Percentiles rank a stretch among this genome's conserved stretches.
Evolutionary conservation across 2,888 invertebrate species (phyloP).

Genomic region (Idaea aversata): DNA sequence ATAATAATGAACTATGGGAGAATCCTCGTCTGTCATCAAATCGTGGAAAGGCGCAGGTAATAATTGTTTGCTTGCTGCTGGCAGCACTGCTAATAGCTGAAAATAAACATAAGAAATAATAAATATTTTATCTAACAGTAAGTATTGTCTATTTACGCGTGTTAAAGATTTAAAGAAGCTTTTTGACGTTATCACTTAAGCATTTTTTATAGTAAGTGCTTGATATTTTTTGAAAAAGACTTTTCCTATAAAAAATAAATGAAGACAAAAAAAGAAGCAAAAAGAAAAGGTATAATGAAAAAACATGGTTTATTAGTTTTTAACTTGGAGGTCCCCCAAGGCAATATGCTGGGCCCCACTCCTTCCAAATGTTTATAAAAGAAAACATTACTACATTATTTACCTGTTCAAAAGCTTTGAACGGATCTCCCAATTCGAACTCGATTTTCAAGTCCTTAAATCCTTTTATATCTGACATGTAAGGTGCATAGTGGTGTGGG

Average conservation of each 20-base stretch:
- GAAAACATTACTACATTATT: not conserved
- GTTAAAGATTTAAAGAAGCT: not conserved
- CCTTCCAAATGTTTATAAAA: not conserved
- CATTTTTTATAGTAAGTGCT: too few relatives aligned
- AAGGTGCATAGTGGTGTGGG: conserved; percentile 98
- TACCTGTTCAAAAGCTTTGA: conserved; percentile 94
- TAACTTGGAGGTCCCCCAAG: not conserved
- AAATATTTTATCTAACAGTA: not conserved
- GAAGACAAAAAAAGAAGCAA: not conserved
- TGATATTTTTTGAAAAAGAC: not conserved
- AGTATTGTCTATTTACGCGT: not conserved
- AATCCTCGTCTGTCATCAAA: conserved; percentile 88
- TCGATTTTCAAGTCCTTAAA: conserved; percentile 89
- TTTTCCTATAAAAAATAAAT: not conserved
- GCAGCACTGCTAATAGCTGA: conserved; percentile 91
- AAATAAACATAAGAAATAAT: conserved; percentile 19
- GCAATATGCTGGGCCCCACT: not conserved
- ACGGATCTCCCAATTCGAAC: conserved; percentile 92
- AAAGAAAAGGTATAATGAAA: not conserved
- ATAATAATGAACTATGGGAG: conserved; percentile 94
- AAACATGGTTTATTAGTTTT: not conserved
- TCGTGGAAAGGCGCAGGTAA: conserved; percentile 89
- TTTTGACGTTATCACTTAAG: not conserved
- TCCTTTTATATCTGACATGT: conserved; percentile 93
- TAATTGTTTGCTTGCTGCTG: conserved; percentile 89